These are phyloP conservation scores for Ophion obscuratus DNA, from an alignment of 2,888 invertebrate genomes.

Conservation along the genomic window DNA sequence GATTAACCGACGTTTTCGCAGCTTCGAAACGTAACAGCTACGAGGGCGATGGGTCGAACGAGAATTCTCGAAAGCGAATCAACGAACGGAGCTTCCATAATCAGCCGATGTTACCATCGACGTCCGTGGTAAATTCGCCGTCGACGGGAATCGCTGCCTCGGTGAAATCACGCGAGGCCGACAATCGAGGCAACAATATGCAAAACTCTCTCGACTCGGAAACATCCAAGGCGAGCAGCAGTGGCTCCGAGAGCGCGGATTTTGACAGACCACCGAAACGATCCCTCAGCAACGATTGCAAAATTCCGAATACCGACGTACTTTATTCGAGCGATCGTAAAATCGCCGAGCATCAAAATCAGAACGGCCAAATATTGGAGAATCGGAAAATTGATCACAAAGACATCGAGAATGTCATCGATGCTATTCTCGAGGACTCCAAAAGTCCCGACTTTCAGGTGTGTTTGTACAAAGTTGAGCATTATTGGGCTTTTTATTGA, in stretches of 20 bases:
- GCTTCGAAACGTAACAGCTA: slow-evolving; percentile 77
- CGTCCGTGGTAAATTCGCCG: slow-evolving; percentile 31
- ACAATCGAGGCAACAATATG: slow-evolving; percentile 42
- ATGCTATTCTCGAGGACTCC: slow-evolving; percentile 82
- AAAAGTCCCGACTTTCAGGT: slow-evolving; percentile 84
- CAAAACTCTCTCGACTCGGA: slow-evolving; percentile 71
- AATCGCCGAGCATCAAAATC: slow-evolving; percentile 66
- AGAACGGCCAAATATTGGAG: slow-evolving; percentile 75
- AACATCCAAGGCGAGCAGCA: slow-evolving; percentile 75
- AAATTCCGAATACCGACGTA: slow-evolving; percentile 73
- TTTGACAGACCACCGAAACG: slow-evolving; percentile 65
- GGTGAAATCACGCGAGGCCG: slow-evolving; percentile 23
- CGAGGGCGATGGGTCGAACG: slow-evolving; percentile 72
- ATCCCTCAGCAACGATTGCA: slow-evolving; percentile 74
- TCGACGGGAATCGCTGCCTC: slow-evolving; percentile 5
- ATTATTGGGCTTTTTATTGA: background rate
- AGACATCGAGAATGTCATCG: slow-evolving; percentile 83
- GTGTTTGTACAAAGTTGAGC: slow-evolving; percentile 1
- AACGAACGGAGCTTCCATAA: slow-evolving; percentile 37
- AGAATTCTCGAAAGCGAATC: slow-evolving; percentile 46
- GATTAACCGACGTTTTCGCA: slow-evolving; percentile 65
- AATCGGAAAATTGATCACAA: slow-evolving; percentile 84
- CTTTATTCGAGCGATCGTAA: slow-evolving; percentile 77
- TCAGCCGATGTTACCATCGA: slow-evolving; percentile 43
- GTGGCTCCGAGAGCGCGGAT: slow-evolving; percentile 72